Evolutionary conservation across 2,888 invertebrate genomes (phyloP).

Genomic region (Thecophora atra): DNA sequence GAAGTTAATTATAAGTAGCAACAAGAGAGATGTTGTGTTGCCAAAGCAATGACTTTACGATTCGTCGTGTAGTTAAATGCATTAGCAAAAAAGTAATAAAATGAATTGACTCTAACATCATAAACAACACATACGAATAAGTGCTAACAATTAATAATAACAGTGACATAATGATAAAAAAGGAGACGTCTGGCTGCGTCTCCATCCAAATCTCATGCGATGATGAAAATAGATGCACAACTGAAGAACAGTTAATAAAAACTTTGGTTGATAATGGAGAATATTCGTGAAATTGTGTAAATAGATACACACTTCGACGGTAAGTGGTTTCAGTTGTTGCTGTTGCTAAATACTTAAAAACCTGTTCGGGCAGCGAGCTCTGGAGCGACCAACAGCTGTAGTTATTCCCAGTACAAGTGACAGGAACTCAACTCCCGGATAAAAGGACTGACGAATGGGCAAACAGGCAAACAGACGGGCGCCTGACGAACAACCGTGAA

Average conservation of each 20-base stretch:
- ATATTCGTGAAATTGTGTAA: neutral
- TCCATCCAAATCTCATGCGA: too few species aligned
- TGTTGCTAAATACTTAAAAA: slow-evolving; percentile 13
- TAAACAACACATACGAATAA: too few species aligned
- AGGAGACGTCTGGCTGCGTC: too few species aligned
- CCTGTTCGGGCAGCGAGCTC: slow-evolving; percentile 1
- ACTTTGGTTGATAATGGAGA: too few species aligned
- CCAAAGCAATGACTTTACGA: neutral
- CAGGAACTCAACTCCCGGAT: slow-evolving; percentile 1
- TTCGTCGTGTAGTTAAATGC: neutral
- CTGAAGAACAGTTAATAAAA: too few species aligned
- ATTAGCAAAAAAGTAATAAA: too few species aligned
- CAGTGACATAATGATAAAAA: too few species aligned
- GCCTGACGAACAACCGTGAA: slow-evolving; percentile 15
- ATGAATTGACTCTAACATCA: too few species aligned
- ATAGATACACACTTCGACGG: neutral
- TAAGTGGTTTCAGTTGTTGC: neutral
- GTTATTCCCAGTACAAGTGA: neutral
- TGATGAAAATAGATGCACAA: too few species aligned
- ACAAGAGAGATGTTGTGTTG: neutral
- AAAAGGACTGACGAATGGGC: neutral
- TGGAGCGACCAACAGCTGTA: neutral
- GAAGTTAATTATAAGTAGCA: neutral
- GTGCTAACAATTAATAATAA: too few species aligned
- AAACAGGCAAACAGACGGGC: neutral